Conservation (phyloP, 2,113 vertebrate genomes). For the Indicator indicator region DNA sequence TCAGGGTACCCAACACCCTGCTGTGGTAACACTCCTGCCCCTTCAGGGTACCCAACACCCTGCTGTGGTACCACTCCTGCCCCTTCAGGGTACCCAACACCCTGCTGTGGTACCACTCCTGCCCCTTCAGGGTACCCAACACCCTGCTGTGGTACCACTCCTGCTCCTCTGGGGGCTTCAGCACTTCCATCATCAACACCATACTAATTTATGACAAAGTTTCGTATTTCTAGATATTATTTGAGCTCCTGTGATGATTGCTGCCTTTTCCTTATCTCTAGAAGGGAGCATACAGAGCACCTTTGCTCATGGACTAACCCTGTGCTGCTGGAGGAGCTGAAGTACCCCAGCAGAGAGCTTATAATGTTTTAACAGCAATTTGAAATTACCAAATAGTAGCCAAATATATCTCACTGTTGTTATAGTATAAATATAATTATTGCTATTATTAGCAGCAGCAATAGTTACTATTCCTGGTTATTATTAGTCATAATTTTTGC, state of each 20-base stretch:
- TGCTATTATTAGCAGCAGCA: slow-evolving; percentile 40
- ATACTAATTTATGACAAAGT: not conserved
- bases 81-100: no score
- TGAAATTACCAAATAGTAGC: slow-evolving; percentile 44
- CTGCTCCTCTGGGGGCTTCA: not conserved
- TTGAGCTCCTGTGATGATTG: not conserved
- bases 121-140: not conserved
- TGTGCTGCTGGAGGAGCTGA: not conserved
- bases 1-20: no score
- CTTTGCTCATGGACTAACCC: not conserved
- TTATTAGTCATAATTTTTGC: slow-evolving; percentile 55
- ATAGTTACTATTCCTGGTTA: slow-evolving; percentile 25
- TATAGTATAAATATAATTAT: slow-evolving; percentile 26
- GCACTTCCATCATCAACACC: not conserved
- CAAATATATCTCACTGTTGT: slow-evolving; percentile 26
- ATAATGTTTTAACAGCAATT: not conserved
- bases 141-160: not conserved
- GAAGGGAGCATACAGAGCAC: not conserved
- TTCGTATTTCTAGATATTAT: not conserved
- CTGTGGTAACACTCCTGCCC: no score
- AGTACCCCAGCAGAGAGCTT: not conserved
- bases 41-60: not conserved
- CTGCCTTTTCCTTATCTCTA: not conserved
- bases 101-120: no score
- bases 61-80: no score